Conservation (phyloP, 2,797 vertebrate genomes). For the Crenichthys baileyi region DNA sequence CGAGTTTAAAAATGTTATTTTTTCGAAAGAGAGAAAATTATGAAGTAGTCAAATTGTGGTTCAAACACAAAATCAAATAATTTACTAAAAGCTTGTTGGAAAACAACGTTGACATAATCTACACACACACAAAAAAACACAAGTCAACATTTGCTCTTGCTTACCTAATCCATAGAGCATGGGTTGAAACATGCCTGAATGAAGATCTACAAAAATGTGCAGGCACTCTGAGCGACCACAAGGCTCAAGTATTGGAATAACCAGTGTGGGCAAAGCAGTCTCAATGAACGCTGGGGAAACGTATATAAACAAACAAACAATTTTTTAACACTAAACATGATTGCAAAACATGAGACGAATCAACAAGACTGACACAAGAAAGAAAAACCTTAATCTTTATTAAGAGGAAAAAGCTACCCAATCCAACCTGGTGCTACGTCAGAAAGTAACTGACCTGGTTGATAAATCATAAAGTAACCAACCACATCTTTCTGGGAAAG, state of each 20-base stretch:
- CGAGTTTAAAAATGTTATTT: neutral
- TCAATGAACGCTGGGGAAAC: slow-evolving; percentile 92
- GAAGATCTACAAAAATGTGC: slow-evolving; percentile 97
- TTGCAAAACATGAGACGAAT: slow-evolving; percentile 6
- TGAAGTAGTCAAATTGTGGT: neutral
- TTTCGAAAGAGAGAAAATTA: neutral
- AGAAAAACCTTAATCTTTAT: neutral
- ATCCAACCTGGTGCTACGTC: neutral
- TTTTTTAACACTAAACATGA: neutral
- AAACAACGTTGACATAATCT: neutral
- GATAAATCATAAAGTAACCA: too few relatives aligned
- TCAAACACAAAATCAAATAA: neutral
- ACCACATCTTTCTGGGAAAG: too few relatives aligned
- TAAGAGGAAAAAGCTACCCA: neutral
- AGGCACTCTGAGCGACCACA: slow-evolving; percentile 97
- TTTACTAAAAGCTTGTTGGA: neutral
- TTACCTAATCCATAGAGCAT: slow-evolving; percentile 98
- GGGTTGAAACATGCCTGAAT: slow-evolving; percentile 98
- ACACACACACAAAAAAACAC: neutral
- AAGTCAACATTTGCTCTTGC: slow-evolving; percentile 35
- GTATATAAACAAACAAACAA: slow-evolving; percentile 22
- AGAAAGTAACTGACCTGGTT: neutral
- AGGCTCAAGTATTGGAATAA: slow-evolving; percentile 95
- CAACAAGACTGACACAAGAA: neutral
- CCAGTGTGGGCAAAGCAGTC: slow-evolving; percentile 93